Evolutionary conservation across 1,140 invertebrate genomes (phyloP), one percentile per base, ranked within the genome.

Genomic region (Plodia interpunctella): DNA sequence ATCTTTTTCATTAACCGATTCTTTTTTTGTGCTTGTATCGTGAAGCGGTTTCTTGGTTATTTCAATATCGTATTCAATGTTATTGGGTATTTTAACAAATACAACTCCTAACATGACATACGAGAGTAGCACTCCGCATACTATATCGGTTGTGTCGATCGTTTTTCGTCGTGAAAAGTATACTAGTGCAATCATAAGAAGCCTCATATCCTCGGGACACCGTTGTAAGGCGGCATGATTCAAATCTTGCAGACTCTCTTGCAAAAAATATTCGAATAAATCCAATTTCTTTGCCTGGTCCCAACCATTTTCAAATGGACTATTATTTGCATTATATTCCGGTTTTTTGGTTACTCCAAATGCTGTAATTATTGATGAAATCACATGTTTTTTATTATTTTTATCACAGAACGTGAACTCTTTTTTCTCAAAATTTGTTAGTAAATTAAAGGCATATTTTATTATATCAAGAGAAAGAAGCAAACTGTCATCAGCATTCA

Each of bases 301-400:
- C 75, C 72, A 78, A 19, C 72, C 72, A 13, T 75, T 73, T 68
- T 76, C 73, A 21, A 78, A 73, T 20, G 69, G 62, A 53, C 58
- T 65, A n/a, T 20, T 30, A 9, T 19, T 49, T 10, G 60, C 59
- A 11, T 49, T 49, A 52, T 70, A 78, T 4, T 50, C 11, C n/a
- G 75, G 75, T 64, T 68, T 73, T n/a, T 15, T 54, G 50, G 64
- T 44, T 10, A 50, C 19, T 15, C 13, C 35, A 38, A 2, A 13
- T 38, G 2, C 38, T 18, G 28, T 9, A 3, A 18, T 25, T 50
- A 17, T 51, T 21, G 20, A 49, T 6, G 28, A 25, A 44, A 49
- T 28, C 15, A 17, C n/a, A 6, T 53, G 19, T 17, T n/a, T 38
- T 25, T 55, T 20, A 10, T 13, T 10, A 15, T 56, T 56, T 49